phyloP scores from a whole-genome alignment of 2,888 invertebrate genomes.

The Pimpla rufipes region DNA sequence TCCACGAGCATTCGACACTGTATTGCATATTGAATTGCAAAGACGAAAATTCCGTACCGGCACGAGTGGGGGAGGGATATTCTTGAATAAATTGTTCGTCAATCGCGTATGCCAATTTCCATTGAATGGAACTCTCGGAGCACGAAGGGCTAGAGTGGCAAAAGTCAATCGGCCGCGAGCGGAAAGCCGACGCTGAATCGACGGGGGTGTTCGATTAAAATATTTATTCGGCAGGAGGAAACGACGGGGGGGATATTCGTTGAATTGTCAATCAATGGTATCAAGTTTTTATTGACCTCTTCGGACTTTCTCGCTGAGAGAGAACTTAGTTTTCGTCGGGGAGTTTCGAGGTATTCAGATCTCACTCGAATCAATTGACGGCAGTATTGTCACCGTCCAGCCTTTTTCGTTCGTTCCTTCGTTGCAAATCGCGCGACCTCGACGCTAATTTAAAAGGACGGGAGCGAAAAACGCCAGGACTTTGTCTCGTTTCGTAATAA shows the following conservation, averaged over 20 bases:
- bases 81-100: slow-evolving; percentile 45
- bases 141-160: slow-evolving; percentile 61
- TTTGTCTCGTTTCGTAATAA: background rate
- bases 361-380: background rate
- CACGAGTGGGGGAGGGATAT: slow-evolving; percentile 1
- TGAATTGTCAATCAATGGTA: slow-evolving; percentile 25
- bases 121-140: slow-evolving; percentile 67
- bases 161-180: slow-evolving; percentile 70
- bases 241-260: background rate
- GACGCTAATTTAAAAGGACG: background rate
- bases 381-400: background rate
- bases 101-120: slow-evolving; percentile 66
- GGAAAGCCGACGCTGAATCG: slow-evolving; percentile 39
- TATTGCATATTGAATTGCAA: background rate
- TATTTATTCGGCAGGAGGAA: slow-evolving; percentile 10
- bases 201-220: slow-evolving; percentile 42
- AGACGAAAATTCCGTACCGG: background rate
- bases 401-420: background rate
- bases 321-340: background rate
- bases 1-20: background rate
- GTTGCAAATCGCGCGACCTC: background rate
- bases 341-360: background rate
- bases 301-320: background rate
- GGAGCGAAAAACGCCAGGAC: background rate
- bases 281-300: slow-evolving; percentile 15